phyloP scores from a whole-genome alignment of 2,113 vertebrate genomes.

The Sphaerodactylus townsendi region DNA sequence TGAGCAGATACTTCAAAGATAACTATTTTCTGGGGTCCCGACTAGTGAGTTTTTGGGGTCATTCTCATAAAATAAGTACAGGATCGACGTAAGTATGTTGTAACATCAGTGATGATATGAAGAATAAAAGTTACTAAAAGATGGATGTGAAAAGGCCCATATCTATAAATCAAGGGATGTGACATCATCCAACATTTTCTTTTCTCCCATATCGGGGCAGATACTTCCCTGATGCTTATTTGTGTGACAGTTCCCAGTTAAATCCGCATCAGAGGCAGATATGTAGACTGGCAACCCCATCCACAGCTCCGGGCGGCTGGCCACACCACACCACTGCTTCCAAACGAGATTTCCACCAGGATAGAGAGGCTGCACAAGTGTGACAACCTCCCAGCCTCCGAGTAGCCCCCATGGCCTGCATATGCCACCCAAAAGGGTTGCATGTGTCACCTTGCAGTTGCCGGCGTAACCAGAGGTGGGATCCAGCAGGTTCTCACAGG shows the following conservation, averaged over 20 bases:
- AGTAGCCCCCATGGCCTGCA: too few species aligned
- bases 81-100: constrained; percentile 7
- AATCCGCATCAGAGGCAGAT: not conserved
- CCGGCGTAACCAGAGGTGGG: too few species aligned
- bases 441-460: too few species aligned
- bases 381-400: too few species aligned
- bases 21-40: not conserved
- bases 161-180: not conserved
- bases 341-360: too few species aligned
- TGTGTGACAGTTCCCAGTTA: constrained; percentile 16
- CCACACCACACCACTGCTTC: too few species aligned
- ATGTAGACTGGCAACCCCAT: too few species aligned
- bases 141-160: not conserved
- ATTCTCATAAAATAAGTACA: not conserved
- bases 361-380: too few species aligned
- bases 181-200: not conserved
- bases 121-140: not conserved
- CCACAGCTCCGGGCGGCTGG: too few species aligned
- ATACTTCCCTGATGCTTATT: not conserved
- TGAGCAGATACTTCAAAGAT: not conserved
- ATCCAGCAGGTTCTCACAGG: too few species aligned
- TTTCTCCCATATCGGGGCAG: not conserved
- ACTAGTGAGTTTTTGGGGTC: not conserved
- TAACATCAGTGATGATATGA: too few species aligned
- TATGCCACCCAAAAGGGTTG: too few species aligned